Base-by-base conservation (phyloP, 2,113 vertebrate genomes). In the Tetrax tetrax region DNA sequence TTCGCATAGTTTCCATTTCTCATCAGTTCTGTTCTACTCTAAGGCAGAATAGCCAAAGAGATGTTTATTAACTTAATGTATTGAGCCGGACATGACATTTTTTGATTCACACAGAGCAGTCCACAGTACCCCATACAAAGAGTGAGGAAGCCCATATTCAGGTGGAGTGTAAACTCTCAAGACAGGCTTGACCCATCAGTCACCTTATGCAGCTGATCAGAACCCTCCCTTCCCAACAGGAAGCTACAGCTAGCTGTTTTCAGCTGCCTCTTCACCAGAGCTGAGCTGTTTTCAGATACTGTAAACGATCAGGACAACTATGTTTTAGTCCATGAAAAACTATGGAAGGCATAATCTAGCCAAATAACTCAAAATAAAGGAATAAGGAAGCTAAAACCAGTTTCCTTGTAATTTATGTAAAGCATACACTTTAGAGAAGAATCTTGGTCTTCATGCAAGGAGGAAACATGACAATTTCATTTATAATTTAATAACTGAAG, bases 401-500 rank as follows among this genome's bases (percentile, higher is more conserved):
- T 18, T 60, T 70, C 25, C 29, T 69, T 51, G 12, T 20, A 54
- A 45, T 66, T 69, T 29, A 72, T 61, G 19, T 33, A 19, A 72
- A 66, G 37, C 24, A 48, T 9, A 25, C 17, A 43, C 3, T 54
- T 82, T 38, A 63, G 33, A 88, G 65, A 24, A 89, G 9, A 86
- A 68, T 16, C 9, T 28, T 64, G 38, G 35, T 37, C 37, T 71
- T 86, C 25, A 24, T 19, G 19, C 13, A 56, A 90, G 43, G 50
- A 53, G n/a, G n/a, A 75, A 86, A 59, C 5, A 31, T 22, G 28
- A 54, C 28, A 71, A 53, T 18, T 51, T 75, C 75, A 71, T 83
- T 83, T 83, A 47, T 80, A 79, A 90, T 89, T 92, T 90, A 85
- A 56, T 77, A 83, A 83, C 43, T 64, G 20, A 71, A 91, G 57